Percentiles rank a stretch among this genome's conserved stretches.
These are phyloP conservation scores for Etheostoma nigrum DNA, from an alignment of 2,797 vertebrate species.

Conservation along the genomic window DNA sequence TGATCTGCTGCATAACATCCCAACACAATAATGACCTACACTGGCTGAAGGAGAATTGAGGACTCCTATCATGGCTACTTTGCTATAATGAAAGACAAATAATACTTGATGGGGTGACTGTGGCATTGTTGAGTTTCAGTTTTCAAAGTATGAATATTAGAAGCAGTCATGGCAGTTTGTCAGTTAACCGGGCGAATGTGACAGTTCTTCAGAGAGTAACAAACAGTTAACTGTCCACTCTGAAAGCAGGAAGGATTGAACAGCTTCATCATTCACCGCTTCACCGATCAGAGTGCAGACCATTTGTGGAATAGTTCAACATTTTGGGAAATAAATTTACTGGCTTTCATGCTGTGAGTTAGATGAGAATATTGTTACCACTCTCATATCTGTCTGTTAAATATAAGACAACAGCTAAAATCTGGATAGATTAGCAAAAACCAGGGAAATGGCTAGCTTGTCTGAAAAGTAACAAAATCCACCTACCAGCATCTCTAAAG, in stretches of 20 bases:
- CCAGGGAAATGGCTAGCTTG: not conserved
- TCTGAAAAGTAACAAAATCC: not conserved
- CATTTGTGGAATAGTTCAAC: not conserved
- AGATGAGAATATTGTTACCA: not conserved
- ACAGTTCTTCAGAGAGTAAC: not conserved
- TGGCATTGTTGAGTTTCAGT: constrained; percentile 5
- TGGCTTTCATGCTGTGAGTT: constrained; percentile 12
- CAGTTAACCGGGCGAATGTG: not conserved
- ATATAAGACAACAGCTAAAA: not conserved
- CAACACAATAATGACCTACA: constrained; percentile 18
- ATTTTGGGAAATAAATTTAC: not conserved
- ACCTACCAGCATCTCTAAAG: not conserved
- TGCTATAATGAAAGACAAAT: constrained; percentile 13
- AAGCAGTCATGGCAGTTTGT: constrained; percentile 14
- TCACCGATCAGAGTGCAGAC: not conserved
- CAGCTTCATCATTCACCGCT: not conserved
- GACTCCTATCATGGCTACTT: constrained; percentile 17
- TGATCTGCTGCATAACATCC: constrained; percentile 25
- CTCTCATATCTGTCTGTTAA: not conserved
- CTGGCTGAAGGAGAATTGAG: constrained; percentile 9
- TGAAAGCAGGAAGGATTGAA: constrained; percentile 14
- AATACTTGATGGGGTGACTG: constrained; percentile 14
- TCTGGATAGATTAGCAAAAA: constrained; percentile 1
- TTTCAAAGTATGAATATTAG: constrained; percentile 1
- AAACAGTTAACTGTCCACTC: not conserved